Evolutionary conservation across 2,797 vertebrate genomes (phyloP).

Genomic region (Sarcoramphus papa): DNA sequence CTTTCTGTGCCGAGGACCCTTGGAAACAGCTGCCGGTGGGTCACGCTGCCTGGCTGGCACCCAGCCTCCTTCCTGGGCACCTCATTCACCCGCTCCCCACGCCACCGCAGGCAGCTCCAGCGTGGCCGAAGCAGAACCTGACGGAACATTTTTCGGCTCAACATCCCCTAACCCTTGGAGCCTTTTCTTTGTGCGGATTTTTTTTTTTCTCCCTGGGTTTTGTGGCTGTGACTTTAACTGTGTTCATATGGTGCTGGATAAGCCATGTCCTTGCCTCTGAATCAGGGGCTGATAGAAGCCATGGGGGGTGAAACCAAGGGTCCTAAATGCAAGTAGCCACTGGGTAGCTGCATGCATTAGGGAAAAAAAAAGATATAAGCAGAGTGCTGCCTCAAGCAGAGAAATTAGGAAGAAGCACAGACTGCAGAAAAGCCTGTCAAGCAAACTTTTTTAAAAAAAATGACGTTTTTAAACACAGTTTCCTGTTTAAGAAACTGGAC

Average conservation of each 20-base stretch:
- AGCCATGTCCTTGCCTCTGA: background rate
- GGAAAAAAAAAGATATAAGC: background rate
- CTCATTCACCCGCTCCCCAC: background rate
- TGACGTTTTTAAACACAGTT: background rate
- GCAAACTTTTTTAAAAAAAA: background rate
- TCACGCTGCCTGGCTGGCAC: slow-evolving; percentile 20
- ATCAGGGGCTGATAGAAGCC: background rate
- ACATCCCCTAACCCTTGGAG: slow-evolving; percentile 43
- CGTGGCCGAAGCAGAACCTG: background rate
- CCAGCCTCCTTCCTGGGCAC: slow-evolving; percentile 43
- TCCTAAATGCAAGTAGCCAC: background rate
- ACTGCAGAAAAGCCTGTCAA: background rate
- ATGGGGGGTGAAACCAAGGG: background rate
- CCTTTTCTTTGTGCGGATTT: background rate
- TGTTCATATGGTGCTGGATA: fast-evolving
- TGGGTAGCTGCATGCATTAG: background rate
- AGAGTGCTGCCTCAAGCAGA: background rate
- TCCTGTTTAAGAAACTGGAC: slow-evolving; percentile 16
- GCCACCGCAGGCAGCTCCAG: background rate
- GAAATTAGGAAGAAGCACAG: background rate
- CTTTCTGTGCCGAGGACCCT: background rate
- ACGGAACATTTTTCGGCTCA: background rate
- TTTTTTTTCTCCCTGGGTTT: background rate
- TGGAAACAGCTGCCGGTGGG: background rate
- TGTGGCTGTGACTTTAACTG: background rate